These are phyloP conservation scores for Anguilla obscura DNA, from an alignment of 2,797 vertebrate species.

Conservation along the genomic window DNA sequence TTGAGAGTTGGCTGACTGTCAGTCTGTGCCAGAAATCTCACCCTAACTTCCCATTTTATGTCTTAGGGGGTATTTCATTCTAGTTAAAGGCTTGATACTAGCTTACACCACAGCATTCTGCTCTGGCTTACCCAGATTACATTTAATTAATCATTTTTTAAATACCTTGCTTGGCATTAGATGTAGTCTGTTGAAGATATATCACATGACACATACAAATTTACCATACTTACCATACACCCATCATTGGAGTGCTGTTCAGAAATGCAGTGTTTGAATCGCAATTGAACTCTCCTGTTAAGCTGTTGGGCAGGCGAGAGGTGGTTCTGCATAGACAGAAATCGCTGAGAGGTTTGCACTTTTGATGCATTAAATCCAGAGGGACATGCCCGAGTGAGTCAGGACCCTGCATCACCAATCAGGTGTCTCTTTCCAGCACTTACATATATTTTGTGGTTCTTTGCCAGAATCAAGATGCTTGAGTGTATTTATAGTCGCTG, in stretches of 20 bases:
- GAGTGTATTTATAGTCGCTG: constrained; percentile 3
- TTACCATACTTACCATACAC: background rate
- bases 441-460: background rate
- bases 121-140: background rate
- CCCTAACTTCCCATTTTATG: background rate
- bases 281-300: background rate
- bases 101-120: background rate
- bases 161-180: background rate
- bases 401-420: background rate
- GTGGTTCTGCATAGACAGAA: background rate
- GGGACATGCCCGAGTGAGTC: background rate
- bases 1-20: background rate
- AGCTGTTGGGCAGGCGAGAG: background rate
- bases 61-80: background rate
- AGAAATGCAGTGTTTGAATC: background rate
- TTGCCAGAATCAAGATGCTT: constrained; percentile 3
- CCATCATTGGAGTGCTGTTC: background rate
- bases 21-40: background rate
- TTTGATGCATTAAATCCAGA: background rate
- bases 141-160: background rate
- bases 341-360: background rate
- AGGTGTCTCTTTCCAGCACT: background rate
- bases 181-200: background rate
- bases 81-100: background rate
- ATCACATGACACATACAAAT: background rate